Percentiles rank a stretch among this genome's conserved stretches.
Conservation (phyloP, 1,140 invertebrate species). For the Rhynchophorus ferrugineus region DNA sequence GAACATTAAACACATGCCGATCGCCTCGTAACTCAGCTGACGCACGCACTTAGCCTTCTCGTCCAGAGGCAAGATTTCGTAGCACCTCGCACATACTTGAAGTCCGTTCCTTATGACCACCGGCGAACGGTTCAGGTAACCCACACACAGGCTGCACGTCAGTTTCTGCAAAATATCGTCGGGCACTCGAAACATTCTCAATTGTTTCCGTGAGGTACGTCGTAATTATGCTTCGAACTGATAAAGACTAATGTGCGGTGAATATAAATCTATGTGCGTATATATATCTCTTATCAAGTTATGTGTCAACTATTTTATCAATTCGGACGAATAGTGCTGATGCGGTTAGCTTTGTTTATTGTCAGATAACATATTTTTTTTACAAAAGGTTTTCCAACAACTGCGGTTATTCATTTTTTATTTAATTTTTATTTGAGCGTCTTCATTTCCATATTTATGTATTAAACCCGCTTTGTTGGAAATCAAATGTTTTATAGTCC, state of each 20-base stretch:
- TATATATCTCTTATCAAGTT: background rate
- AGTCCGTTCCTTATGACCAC: background rate
- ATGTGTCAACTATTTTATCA: background rate
- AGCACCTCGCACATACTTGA: slow-evolving; percentile 19
- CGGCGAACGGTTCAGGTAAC: background rate
- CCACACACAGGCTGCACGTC: background rate
- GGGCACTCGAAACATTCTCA: background rate
- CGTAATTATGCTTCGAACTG: too few species aligned
- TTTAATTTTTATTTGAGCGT: too few species aligned
- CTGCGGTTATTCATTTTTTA: too few species aligned
- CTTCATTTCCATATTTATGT: too few species aligned
- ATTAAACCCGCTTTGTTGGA: too few species aligned
- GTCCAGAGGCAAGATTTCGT: slow-evolving; percentile 9
- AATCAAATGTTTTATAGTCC: too few species aligned
- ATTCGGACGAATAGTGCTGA: background rate
- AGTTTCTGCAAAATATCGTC: background rate
- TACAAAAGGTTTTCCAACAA: too few species aligned
- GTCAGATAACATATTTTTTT: background rate
- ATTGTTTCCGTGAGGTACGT: background rate
- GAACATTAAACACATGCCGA: slow-evolving; percentile 12
- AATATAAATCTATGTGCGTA: background rate
- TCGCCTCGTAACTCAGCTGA: slow-evolving; percentile 12
- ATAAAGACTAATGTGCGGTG: too few species aligned
- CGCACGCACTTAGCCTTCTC: slow-evolving; percentile 8
- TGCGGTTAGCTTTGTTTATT: background rate